Evolutionary conservation across 2,797 vertebrate species (phyloP), one percentile per base, ranked within the genome.

Genomic region (Eulemur mongoz): DNA sequence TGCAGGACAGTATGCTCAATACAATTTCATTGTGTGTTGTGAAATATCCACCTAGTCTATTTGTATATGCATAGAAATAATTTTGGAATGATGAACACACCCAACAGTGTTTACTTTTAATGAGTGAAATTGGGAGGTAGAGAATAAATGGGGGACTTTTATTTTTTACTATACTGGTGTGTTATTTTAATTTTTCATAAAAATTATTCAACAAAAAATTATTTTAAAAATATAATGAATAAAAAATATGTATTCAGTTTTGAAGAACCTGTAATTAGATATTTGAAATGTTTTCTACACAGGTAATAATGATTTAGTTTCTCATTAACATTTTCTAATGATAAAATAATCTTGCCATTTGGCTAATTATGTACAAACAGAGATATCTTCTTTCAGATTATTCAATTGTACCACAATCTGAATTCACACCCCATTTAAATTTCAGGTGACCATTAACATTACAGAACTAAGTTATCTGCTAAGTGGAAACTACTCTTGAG

Each of bases 141-240:
- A 88, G n/a, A 91, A 43, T 70, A 94, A 75, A 76, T 48, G 6
- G 1, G 3, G 15, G 10, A 18, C 2, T 86, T 59, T 65, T 82
- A 45, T 65, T 70, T 73, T 89, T 61, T 76, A 79, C 11, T 81
- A 2, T 87, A 50, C 22, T 59, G 13, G 12, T 82, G 7, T 11
- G 2, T n/a, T 78, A n/a, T 84, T 88, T 96, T 84, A 61, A 54
- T 57, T 57, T 95, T 91, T 63, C 7, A 67, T 65, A 73, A 92
- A 79, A 61, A 54, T 38, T 63, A 61, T 59, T 38, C 8, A 45
- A 45, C 4, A 91, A 61, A 72, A 80, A 75, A 4, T 61, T 45
- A 63, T 54, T 84, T 70, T 52, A 48, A 92, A 94, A 75, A 73
- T 50, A 76, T 7, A 38, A n/a, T 63, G 9, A 78, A 72, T 32